Conservation (phyloP, 2,113 vertebrate genomes). For the Pterocles orientalis region DNA sequence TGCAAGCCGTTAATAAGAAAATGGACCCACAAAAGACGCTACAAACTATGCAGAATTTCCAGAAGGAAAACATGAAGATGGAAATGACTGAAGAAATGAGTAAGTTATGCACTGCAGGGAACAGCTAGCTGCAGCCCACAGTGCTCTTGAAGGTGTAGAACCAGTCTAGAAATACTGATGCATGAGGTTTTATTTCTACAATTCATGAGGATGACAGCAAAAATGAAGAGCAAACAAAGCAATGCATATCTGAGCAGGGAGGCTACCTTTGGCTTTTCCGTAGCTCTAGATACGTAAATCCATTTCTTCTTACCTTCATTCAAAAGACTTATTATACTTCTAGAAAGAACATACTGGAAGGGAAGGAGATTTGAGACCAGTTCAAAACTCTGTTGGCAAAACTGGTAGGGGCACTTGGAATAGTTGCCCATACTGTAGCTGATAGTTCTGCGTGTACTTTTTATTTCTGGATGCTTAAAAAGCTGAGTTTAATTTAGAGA, state of each 20-base stretch:
- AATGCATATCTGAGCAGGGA: neutral
- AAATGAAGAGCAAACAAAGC: neutral
- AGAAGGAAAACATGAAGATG: conserved; percentile 99
- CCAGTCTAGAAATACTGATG: neutral
- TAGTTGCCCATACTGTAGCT: neutral
- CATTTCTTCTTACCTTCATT: neutral
- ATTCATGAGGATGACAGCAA: neutral
- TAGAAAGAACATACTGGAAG: neutral
- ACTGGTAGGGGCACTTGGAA: neutral
- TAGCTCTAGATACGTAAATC: neutral
- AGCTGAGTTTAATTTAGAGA: neutral
- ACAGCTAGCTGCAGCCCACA: neutral
- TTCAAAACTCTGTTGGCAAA: neutral
- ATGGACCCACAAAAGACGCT: conserved; percentile 98
- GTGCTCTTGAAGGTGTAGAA: neutral
- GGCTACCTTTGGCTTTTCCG: neutral
- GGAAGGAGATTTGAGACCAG: neutral
- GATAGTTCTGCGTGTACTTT: neutral
- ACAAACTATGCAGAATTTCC: conserved; percentile 98
- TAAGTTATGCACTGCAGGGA: conserved; percentile 70
- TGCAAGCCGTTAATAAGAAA: conserved; percentile 97
- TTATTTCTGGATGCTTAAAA: neutral
- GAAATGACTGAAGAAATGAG: conserved; percentile 98
- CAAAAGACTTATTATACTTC: neutral
- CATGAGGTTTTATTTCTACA: neutral